phyloP scores from a whole-genome alignment of 2,888 invertebrate genomes.

The Synanthedon tipuliformis region DNA sequence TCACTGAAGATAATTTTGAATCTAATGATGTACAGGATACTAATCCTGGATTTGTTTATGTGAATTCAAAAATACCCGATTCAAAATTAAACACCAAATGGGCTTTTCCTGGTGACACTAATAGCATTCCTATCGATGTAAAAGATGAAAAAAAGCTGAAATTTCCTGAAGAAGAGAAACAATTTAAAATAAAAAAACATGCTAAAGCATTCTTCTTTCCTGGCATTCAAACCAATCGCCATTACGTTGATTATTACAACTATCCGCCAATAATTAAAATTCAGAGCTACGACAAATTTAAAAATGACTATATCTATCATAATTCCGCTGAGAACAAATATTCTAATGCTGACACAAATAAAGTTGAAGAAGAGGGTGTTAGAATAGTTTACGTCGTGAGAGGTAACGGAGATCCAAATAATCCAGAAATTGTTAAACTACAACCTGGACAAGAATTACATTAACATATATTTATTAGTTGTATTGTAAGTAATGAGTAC shows the following conservation, averaged over 20 bases:
- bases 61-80: neutral
- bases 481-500: neutral
- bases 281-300: conserved; percentile 13
- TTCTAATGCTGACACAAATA: conserved; percentile 12
- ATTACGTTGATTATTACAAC: conserved; percentile 10
- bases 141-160: conserved; percentile 15
- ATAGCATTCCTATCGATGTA: conserved; percentile 2
- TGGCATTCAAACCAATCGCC: conserved; percentile 9
- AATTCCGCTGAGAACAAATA: neutral
- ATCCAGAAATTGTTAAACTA: conserved; percentile 53
- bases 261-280: conserved; percentile 4
- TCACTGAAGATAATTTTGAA: neutral
- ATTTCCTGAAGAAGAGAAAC: conserved; percentile 14
- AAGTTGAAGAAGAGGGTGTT: conserved; percentile 18
- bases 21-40: neutral
- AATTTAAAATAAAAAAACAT: neutral
- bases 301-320: conserved; percentile 16
- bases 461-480: neutral
- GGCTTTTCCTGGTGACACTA: conserved; percentile 31
- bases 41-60: neutral
- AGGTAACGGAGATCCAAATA: conserved; percentile 57
- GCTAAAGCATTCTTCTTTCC: conserved; percentile 17
- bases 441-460: conserved; percentile 29
- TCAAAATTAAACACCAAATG: conserved; percentile 19
- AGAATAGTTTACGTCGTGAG: conserved; percentile 54